Evolutionary conservation across 2,888 invertebrate genomes (phyloP).

Genomic region (Heteropelma amictum): DNA sequence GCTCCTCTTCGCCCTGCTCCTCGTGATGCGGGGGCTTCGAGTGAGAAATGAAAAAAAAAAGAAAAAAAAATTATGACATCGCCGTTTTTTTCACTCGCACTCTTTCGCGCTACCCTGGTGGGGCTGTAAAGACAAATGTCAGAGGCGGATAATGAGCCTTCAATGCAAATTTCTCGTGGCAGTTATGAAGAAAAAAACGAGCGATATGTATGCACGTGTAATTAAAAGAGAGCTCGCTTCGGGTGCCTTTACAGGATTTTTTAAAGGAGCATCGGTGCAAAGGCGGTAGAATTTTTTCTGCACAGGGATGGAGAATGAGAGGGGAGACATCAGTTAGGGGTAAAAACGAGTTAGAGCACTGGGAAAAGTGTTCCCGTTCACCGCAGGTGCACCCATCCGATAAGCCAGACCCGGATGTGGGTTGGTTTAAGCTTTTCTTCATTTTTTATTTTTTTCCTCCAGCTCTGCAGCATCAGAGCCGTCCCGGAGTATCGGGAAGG

Average conservation of each 20-base stretch:
- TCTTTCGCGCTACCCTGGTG: background rate
- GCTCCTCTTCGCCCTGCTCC: too few species aligned
- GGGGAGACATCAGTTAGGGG: too few species aligned
- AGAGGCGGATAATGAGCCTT: constrained; percentile 24
- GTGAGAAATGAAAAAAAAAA: too few species aligned
- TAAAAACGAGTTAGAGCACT: too few species aligned
- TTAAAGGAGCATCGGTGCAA: background rate
- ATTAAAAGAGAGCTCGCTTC: too few species aligned
- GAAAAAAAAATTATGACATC: background rate
- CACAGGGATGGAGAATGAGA: background rate
- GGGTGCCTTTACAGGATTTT: background rate
- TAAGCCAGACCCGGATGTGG: constrained; percentile 51
- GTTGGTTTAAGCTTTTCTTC: constrained; percentile 60
- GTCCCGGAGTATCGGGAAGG: constrained; percentile 44
- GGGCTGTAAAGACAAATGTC: background rate
- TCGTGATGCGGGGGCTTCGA: too few species aligned
- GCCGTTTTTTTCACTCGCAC: background rate
- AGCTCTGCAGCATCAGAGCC: constrained; percentile 42
- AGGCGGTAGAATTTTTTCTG: constrained; percentile 21
- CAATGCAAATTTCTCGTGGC: background rate
- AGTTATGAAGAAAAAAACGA: background rate
- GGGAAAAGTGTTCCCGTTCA: constrained; percentile 50
- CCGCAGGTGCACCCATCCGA: constrained; percentile 59
- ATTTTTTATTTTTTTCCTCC: too few species aligned
- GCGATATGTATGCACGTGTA: too few species aligned